Evolutionary conservation across 2,113 vertebrate genomes (phyloP).

Genomic region (Lynx canadensis): DNA sequence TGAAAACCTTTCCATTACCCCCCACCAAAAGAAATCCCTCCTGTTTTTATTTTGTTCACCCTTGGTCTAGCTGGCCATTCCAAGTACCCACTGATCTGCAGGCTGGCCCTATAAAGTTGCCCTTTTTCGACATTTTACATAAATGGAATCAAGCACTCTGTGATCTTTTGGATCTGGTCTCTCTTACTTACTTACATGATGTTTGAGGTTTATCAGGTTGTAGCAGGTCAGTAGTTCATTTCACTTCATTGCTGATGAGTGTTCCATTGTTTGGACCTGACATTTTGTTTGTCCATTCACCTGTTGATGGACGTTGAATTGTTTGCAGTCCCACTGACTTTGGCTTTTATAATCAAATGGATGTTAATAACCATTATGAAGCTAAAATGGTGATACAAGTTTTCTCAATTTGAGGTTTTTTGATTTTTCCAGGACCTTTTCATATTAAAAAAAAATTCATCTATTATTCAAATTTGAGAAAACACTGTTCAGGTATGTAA

Average conservation of each 20-base stretch:
- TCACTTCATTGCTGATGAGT: not conserved
- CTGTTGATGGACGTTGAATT: not conserved
- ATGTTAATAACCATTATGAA: not conserved
- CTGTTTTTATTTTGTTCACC: not conserved
- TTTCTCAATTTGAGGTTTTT: not conserved
- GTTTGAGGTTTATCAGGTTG: not conserved
- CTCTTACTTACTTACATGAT: not conserved
- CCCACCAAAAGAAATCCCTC: not conserved
- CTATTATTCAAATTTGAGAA: not conserved
- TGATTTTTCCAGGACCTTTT: not conserved
- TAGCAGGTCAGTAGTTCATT: not conserved
- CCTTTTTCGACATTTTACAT: not conserved
- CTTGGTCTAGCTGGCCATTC: not conserved
- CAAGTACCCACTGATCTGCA: not conserved
- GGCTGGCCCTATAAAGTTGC: not conserved
- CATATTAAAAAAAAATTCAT: not conserved
- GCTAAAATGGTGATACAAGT: not conserved
- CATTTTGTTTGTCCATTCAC: not conserved
- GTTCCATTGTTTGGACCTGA: not conserved
- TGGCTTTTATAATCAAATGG: constrained; percentile 3
- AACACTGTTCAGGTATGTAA: not conserved
- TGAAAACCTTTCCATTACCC: not conserved
- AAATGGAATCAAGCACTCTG: not conserved
- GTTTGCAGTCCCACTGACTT: not conserved
- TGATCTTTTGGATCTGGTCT: not conserved